Evolutionary conservation across 2,113 vertebrate species (phyloP).

Genomic region (Mirounga angustirostris): DNA sequence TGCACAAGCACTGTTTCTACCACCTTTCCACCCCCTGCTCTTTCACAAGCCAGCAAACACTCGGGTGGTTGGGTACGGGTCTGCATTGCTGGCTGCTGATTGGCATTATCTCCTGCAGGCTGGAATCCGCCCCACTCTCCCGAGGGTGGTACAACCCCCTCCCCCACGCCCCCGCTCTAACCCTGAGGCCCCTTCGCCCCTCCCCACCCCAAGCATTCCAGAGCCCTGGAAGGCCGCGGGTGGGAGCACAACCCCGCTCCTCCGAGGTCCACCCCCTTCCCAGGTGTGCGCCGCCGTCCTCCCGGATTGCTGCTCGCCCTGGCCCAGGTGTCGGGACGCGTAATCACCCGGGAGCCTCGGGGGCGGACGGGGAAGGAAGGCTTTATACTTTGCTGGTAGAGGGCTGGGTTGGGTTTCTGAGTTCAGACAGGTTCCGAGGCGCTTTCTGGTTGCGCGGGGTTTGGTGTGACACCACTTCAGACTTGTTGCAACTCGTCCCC

Average conservation of each 20-base stretch:
- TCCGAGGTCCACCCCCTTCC: background rate
- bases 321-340: background rate
- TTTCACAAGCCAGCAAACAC: background rate
- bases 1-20: background rate
- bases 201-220: background rate
- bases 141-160: background rate
- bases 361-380: background rate
- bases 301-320: background rate
- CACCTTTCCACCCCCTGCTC: background rate
- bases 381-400: slow-evolving; percentile 37
- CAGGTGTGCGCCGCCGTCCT: background rate
- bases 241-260: too few species aligned
- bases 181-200: background rate
- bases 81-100: background rate
- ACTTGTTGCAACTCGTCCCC: slow-evolving; percentile 93
- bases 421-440: slow-evolving; percentile 90
- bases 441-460: slow-evolving; percentile 82
- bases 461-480: slow-evolving; percentile 82
- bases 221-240: background rate
- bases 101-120: background rate
- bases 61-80: background rate
- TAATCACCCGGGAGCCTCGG: background rate
- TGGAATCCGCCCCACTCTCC: background rate
- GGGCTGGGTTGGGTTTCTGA: slow-evolving; percentile 88
- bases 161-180: too few species aligned